A percentile compares a stretch with the other conserved stretches of the same genome.
Conservation (phyloP, 2,797 vertebrate species). For the Hippocampus kuda region DNA sequence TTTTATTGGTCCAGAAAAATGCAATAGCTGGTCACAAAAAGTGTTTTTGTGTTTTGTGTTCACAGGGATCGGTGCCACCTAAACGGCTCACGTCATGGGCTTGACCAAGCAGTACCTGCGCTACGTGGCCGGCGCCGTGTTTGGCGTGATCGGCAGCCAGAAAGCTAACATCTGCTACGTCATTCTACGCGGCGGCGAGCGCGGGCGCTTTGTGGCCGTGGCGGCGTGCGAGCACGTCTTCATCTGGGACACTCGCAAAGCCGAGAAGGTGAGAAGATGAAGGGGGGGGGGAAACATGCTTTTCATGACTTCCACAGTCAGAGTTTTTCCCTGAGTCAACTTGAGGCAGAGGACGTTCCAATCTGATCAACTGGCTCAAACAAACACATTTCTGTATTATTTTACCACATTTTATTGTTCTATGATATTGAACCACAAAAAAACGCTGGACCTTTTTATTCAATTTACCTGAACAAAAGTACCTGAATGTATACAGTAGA, state of each 20-base stretch:
- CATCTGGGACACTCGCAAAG: conserved; percentile 90
- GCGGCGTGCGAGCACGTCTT: conserved; percentile 94
- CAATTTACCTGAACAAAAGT: no score
- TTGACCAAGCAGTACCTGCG: conserved; percentile 94
- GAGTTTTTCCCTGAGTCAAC: not conserved
- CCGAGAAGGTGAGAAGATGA: conserved; percentile 78
- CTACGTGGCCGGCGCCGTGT: conserved; percentile 77
- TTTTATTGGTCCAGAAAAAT: not conserved
- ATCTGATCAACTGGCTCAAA: not conserved
- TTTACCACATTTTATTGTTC: no score
- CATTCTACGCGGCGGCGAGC: conserved; percentile 79
- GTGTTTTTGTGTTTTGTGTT: not conserved
- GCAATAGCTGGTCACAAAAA: not conserved
- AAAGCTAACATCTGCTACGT: conserved; percentile 78
- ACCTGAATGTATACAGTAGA: not conserved
- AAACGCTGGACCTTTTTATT: no score
- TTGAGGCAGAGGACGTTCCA: not conserved
- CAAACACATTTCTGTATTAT: no score
- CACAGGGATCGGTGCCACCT: conserved; percentile 11
- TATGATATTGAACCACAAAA: no score
- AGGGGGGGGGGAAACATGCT: not conserved
- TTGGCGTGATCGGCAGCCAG: conserved; percentile 83
- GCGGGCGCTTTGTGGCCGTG: conserved; percentile 80
- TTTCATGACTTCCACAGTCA: not conserved
- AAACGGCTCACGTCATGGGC: conserved; percentile 68